A percentile compares a stretch with the other conserved stretches of the same genome.
phyloP scores from a whole-genome alignment of 2,797 vertebrate species.

The Manis javanica region DNA sequence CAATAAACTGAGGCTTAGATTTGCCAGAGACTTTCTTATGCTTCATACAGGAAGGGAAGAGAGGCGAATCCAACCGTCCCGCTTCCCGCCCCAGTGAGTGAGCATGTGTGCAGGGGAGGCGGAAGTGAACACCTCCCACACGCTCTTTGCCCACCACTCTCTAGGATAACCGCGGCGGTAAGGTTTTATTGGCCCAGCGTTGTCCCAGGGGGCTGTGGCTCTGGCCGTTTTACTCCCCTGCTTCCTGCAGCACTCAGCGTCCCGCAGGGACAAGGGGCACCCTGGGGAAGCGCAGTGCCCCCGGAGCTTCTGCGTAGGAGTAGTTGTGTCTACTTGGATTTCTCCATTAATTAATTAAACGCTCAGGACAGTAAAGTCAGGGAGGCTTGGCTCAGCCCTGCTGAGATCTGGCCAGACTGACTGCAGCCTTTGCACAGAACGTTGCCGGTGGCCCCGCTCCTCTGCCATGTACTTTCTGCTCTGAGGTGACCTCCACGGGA shows the following conservation, averaged over 20 bases:
- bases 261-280: not conserved
- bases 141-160: not conserved
- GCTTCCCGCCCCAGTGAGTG: not conserved
- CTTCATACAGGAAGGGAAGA: not conserved
- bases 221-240: not conserved
- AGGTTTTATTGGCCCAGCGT: not conserved
- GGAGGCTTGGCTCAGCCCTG: not conserved
- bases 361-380: not conserved
- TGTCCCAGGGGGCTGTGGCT: not conserved
- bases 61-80: rapidly evolving
- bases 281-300: not conserved
- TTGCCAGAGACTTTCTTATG: not conserved
- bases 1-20: not conserved
- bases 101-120: not conserved
- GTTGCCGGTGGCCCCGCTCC: not conserved
- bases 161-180: not conserved
- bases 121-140: not conserved
- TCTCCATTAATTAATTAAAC: not conserved
- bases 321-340: not conserved
- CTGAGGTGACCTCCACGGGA: not conserved
- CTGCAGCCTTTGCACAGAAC: not conserved
- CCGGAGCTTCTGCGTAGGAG: not conserved
- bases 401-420: rapidly evolving
- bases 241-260: not conserved
- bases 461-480: not conserved